Evolutionary conservation across 1,140 invertebrate genomes (phyloP).

Genomic region (Papilio helenus): DNA sequence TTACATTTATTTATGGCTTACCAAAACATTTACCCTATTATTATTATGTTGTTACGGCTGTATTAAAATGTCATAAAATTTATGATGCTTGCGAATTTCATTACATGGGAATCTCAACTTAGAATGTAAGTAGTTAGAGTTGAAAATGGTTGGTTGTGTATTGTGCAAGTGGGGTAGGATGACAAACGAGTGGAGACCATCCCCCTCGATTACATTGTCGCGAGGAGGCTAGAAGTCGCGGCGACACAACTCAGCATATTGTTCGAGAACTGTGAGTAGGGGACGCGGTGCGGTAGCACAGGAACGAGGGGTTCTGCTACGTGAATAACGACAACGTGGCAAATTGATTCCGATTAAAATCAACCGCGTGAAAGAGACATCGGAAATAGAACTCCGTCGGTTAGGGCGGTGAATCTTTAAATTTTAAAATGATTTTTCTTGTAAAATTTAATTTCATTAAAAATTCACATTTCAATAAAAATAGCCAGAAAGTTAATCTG

Average conservation of each 20-base stretch:
- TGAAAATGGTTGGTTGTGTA: slow-evolving; percentile 39
- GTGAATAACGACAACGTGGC: slow-evolving; percentile 64
- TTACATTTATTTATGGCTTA: slow-evolving; percentile 79
- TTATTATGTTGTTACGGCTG: slow-evolving; percentile 80
- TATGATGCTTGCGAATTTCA: slow-evolving; percentile 73
- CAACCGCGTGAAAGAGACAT: slow-evolving; percentile 42
- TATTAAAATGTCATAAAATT: slow-evolving; percentile 81
- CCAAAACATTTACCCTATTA: slow-evolving; percentile 83
- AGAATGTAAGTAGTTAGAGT: slow-evolving; percentile 37
- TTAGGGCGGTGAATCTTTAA: not conserved
- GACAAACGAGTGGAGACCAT: slow-evolving; percentile 70
- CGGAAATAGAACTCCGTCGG: not conserved
- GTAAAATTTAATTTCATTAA: not conserved
- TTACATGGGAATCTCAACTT: slow-evolving; percentile 38
- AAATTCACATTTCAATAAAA: no score
- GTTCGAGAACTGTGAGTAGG: slow-evolving; percentile 52
- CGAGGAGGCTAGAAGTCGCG: slow-evolving; percentile 71
- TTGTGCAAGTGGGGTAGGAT: slow-evolving; percentile 58
- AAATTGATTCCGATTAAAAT: slow-evolving; percentile 78
- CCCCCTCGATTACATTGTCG: slow-evolving; percentile 74
- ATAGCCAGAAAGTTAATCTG: no score
- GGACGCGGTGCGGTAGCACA: slow-evolving; percentile 44
- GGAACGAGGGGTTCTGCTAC: slow-evolving; percentile 63
- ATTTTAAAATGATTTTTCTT: not conserved
- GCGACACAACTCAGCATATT: slow-evolving; percentile 76